Conservation (phyloP, 1,140 invertebrate genomes). For the Drosophila ogumai region DNA sequence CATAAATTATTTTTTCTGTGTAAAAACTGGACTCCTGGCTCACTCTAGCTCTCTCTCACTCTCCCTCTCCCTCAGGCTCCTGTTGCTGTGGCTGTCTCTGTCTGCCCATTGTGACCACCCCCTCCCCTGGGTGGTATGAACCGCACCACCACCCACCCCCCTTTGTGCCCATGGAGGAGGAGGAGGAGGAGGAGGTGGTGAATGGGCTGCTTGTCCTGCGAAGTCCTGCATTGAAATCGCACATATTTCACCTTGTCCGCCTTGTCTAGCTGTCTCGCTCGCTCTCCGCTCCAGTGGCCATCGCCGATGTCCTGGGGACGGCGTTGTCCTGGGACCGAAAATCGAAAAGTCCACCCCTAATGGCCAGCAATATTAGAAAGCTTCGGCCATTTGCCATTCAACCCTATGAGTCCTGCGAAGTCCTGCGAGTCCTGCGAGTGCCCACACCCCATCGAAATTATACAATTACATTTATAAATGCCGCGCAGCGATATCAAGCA, state of each 20-base stretch:
- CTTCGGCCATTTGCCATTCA: conserved; percentile 66
- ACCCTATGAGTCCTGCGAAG: conserved; percentile 52
- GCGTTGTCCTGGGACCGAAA: conserved; percentile 35
- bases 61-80: not conserved
- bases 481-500: conserved; percentile 61
- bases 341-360: conserved; percentile 74
- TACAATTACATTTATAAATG: conserved; percentile 76
- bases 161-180: conserved; percentile 6
- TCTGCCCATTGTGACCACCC: conserved; percentile 6
- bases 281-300: conserved; percentile 16
- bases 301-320: conserved; percentile 8
- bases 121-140: not conserved
- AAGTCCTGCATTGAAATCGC: conserved; percentile 37
- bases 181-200: not conserved
- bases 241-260: conserved; percentile 44
- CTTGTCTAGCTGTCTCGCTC: conserved; percentile 7
- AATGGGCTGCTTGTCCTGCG: conserved; percentile 33
- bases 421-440: conserved; percentile 23
- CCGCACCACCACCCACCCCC: conserved; percentile 14
- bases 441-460: conserved; percentile 46
- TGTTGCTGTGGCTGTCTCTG: not conserved
- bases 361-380: conserved; percentile 50
- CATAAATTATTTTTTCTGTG: not conserved
- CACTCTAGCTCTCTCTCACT: conserved; percentile 13
- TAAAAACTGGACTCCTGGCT: conserved; percentile 19